phyloP scores from a whole-genome alignment of 2,797 vertebrate species.

The Benthosema pterotum region DNA sequence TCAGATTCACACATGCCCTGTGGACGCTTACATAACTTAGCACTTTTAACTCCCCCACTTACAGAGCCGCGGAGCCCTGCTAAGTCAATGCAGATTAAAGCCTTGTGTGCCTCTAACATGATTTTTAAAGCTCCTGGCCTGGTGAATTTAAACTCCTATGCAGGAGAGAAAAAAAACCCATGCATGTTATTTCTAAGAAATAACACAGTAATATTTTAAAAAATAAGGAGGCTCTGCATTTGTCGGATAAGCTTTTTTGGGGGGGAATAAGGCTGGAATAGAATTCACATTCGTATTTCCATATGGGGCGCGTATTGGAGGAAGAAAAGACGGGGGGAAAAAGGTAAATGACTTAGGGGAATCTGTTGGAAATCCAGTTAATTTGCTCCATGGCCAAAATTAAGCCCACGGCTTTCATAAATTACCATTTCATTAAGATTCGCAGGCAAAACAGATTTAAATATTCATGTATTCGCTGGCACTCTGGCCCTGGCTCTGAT shows the following conservation, averaged over 20 bases:
- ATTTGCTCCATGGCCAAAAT: conserved; percentile 72
- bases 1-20: conserved; percentile 4
- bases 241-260: conserved; percentile 16
- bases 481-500: conserved; percentile 58
- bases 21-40: conserved; percentile 28
- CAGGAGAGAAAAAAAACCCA: neutral
- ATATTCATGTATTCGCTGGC: conserved; percentile 69
- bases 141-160: conserved; percentile 16
- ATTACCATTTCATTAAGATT: conserved; percentile 75
- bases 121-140: conserved; percentile 18
- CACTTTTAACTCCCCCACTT: conserved; percentile 33
- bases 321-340: conserved; percentile 22
- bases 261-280: conserved; percentile 43
- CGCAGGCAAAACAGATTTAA: conserved; percentile 72
- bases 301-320: conserved; percentile 51
- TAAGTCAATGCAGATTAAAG: conserved; percentile 34
- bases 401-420: conserved; percentile 67
- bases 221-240: conserved; percentile 1
- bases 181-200: conserved; percentile 13
- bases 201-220: conserved; percentile 16
- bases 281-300: conserved; percentile 55
- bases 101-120: conserved; percentile 11
- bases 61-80: conserved; percentile 17
- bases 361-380: conserved; percentile 66
- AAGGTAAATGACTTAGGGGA: conserved; percentile 59